Percentiles rank a stretch among this genome's conserved stretches.
Evolutionary conservation across 2,888 invertebrate genomes (phyloP).

Genomic region (Piscicola geometra): DNA sequence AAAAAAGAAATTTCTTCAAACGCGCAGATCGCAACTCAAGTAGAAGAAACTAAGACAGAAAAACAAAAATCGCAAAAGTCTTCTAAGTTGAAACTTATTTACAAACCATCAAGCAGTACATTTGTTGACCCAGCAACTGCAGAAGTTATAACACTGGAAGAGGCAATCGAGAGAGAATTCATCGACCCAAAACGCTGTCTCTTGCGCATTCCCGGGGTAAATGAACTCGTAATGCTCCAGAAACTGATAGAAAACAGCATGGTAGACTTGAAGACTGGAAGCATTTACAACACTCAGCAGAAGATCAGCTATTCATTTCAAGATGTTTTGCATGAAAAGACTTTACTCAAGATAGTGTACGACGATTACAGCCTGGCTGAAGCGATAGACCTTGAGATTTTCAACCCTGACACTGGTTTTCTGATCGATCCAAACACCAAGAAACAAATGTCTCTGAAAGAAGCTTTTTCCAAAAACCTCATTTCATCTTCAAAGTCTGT

Average conservation of each 20-base stretch:
- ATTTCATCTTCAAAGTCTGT: slow-evolving; percentile 44
- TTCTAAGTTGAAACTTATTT: slow-evolving; percentile 35
- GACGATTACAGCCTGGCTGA: slow-evolving; percentile 73
- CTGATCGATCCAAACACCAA: slow-evolving; percentile 65
- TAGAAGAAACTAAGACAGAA: background rate
- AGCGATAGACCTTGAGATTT: slow-evolving; percentile 80
- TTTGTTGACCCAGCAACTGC: slow-evolving; percentile 37
- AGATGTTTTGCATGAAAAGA: slow-evolving; percentile 79
- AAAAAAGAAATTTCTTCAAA: slow-evolving; percentile 52
- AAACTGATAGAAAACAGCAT: slow-evolving; percentile 86
- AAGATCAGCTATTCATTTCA: slow-evolving; percentile 69
- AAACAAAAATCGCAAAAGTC: background rate
- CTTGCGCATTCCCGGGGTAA: slow-evolving; percentile 66
- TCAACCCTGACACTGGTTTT: slow-evolving; percentile 64
- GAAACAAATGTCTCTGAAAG: slow-evolving; percentile 74
- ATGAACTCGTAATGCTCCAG: slow-evolving; percentile 75
- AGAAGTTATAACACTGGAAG: slow-evolving; percentile 54
- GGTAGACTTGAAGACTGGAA: slow-evolving; percentile 72
- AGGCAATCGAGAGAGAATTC: slow-evolving; percentile 61
- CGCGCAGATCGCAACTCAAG: slow-evolving; percentile 33
- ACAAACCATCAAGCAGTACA: slow-evolving; percentile 50
- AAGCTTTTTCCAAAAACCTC: slow-evolving; percentile 75
- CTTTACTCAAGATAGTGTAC: slow-evolving; percentile 73
- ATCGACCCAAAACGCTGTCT: slow-evolving; percentile 54
- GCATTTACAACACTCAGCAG: slow-evolving; percentile 62